phyloP scores from a whole-genome alignment of 1,140 invertebrate species.

The Zaprionus kolodkinae region DNA sequence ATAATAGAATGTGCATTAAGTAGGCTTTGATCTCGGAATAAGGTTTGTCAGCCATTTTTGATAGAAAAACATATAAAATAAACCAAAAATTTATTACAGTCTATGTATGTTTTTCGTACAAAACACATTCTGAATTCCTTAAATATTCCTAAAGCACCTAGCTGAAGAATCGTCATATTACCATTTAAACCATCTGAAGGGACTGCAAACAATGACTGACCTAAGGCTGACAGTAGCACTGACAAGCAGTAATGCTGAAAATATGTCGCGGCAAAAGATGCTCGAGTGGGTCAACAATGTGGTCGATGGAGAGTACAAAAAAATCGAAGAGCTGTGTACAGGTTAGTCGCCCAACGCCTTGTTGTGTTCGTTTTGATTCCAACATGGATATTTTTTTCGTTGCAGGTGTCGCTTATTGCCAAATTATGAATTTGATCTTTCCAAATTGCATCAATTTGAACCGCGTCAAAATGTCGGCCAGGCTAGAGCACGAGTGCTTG shows the following conservation, averaged over 20 bases:
- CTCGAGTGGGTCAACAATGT: slow-evolving; percentile 99
- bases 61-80: not conserved
- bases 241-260: slow-evolving; percentile 97
- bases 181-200: not conserved
- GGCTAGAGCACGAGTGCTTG: slow-evolving; percentile 99
- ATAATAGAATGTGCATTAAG: too few species aligned
- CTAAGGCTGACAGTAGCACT: slow-evolving; percentile 92
- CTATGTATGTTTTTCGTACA: not conserved
- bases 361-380: not conserved
- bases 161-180: not conserved
- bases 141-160: too few species aligned
- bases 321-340: slow-evolving; percentile 99
- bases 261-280: slow-evolving; percentile 99
- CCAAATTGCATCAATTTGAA: slow-evolving; percentile 96
- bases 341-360: slow-evolving; percentile 85
- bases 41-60: not conserved
- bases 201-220: slow-evolving; percentile 89
- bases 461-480: slow-evolving; percentile 98
- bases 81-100: not conserved
- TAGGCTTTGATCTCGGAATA: not conserved
- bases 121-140: not conserved
- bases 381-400: not conserved
- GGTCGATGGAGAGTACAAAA: slow-evolving; percentile 94
- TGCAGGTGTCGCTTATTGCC: slow-evolving; percentile 95
- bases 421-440: slow-evolving; percentile 99